These are phyloP conservation scores for Ennomos fuscantarius DNA, from an alignment of 2,888 invertebrate genomes.

Conservation along the genomic window DNA sequence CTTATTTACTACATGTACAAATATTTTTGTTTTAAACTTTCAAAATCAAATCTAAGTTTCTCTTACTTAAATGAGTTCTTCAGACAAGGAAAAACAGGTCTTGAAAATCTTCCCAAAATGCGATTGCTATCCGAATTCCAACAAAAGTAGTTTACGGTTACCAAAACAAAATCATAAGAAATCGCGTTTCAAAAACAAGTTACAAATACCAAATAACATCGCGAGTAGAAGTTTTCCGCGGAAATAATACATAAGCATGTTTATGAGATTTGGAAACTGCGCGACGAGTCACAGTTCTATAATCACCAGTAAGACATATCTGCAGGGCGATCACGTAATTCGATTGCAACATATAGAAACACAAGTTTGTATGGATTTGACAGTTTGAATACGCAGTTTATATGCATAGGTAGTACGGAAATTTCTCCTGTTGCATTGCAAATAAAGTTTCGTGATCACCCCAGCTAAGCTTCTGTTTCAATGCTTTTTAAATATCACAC, in stretches of 20 bases:
- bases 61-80: background rate
- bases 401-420: too few species aligned
- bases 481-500: too few species aligned
- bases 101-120: background rate
- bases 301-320: conserved; percentile 1
- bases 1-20: too few species aligned
- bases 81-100: background rate
- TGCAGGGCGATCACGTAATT: too few species aligned
- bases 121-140: conserved; percentile 10
- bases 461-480: too few species aligned
- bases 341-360: too few species aligned
- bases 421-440: too few species aligned
- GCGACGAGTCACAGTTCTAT: conserved; percentile 40
- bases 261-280: conserved; percentile 48
- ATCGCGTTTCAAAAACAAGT: conserved; percentile 38
- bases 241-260: conserved; percentile 46
- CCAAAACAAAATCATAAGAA: conserved; percentile 42
- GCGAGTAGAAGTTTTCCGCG: conserved; percentile 46
- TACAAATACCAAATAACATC: conserved; percentile 42
- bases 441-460: too few species aligned
- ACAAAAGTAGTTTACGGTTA: conserved; percentile 29
- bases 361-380: too few species aligned
- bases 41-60: conserved; percentile 1
- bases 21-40: background rate
- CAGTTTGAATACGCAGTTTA: too few species aligned